Evolutionary conservation across 2,797 vertebrate species (phyloP), one percentile per base, ranked within the genome.

Genomic region (Coregonus ussuriensis): DNA sequence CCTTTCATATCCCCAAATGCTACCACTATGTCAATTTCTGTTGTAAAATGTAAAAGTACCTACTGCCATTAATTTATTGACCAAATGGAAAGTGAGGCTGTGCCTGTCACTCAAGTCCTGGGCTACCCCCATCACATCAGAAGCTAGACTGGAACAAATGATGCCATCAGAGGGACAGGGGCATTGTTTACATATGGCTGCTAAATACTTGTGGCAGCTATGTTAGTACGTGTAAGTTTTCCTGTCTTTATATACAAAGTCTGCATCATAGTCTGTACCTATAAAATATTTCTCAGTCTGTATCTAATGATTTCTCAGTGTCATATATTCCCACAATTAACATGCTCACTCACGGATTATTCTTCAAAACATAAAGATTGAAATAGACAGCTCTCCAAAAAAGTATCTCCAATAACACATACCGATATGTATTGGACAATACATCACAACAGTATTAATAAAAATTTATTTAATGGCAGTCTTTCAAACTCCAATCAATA

Each of bases 31-130:
- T 6, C 51, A 13, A 33, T 33, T 0, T 72, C 21, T 72, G 1
- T 56, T 52, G 1, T 72, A 52, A 53, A 71, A 21, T 52, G 6
- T 53, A 25, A 51, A 72, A 52, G 14, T 29, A 11, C 47, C 51
- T 59, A 18, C 15, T 52, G 47, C 6, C 6, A 16, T 53, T 41
- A 0, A 11, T 21, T 6, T 51, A 54, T 29, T 53, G 71, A 54
- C 51, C 71, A 72, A 14, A 53, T 16, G 5, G 11, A 6, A 72
- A 33, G 51, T 21, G 6, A 31, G 51, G 51, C 51, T 72, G 71
- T 15, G 15, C 47, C 52, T 72, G 71, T 54, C 71, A 54, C 41
- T 72, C 25, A 72, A 72, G 71, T 53, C 21, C 16, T 52, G 25
- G 51, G 6, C 25, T 54, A 72, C 52, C 47, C 25, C 51, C 71